Evolutionary conservation across 2,888 invertebrate species (phyloP), one percentile per base, ranked within the genome.

Genomic region (Lasioglossum oenotherae): DNA sequence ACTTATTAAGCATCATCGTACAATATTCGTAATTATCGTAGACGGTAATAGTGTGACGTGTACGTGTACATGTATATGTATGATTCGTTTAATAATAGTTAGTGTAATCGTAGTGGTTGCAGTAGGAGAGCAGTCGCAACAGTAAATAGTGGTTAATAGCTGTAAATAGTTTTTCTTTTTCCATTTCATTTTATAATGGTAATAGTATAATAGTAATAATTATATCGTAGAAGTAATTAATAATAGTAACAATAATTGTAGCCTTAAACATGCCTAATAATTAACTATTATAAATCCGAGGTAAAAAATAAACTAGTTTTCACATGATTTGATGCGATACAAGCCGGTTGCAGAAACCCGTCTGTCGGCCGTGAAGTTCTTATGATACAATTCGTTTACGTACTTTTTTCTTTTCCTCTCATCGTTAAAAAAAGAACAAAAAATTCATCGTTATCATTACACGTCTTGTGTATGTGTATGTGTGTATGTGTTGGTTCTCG

Each of bases 1-100:
- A 91, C 89, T 91, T 92, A 91, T 64, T 90, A 92, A 93, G 91
- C 91, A 92, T 91, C 91, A 91, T 91, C 89, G 88, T 92, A 93
- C 90, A 93, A 89, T 90, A 87, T 87, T 82, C 86, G 78, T 90
- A 87, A 90, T 92, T 91, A 89, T 91, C 88, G 85, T 90, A 90
- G 91, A 92, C 88, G 90, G 84, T 92, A 88, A 89, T 91, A 87
- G 35, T 23, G 6, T 64, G 6, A 64, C 8, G 23, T 23, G 23
- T 60, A 14, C 5, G 3, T 23, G 69, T 69, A 10, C 19, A 6
- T 38, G 35, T 64, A 6, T 19, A 19, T 27, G 31, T 31, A 16
- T 64, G 64, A 64, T 64, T 64, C 31, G 6, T 64, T 64, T 69
- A 69, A 69, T 69, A 35, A 69, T 69, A 69, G 38, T 69, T 69